phyloP scores from a whole-genome alignment of 2,888 invertebrate species.

The Taphrorychus bicolor region DNA sequence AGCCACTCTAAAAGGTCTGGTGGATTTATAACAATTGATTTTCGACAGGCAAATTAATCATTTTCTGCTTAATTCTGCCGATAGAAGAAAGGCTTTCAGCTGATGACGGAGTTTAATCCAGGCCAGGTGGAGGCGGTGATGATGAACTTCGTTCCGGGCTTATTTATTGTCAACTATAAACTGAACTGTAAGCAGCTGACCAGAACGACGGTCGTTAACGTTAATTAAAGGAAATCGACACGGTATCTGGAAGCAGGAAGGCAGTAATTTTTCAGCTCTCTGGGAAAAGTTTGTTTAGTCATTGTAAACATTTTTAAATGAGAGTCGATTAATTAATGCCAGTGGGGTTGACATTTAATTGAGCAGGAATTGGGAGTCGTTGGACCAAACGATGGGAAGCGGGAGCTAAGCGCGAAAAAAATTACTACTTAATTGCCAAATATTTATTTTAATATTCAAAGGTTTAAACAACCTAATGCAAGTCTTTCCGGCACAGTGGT shows the following conservation, averaged over 20 bases:
- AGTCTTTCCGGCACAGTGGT: too few relatives aligned
- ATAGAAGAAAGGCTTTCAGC: neutral
- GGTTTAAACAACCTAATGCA: too few relatives aligned
- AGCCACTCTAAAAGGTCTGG: constrained; percentile 43
- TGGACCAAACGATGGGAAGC: too few relatives aligned
- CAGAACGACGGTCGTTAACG: neutral
- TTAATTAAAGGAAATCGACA: too few relatives aligned
- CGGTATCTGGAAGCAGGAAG: too few relatives aligned
- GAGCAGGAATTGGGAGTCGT: too few relatives aligned
- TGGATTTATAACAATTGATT: constrained; percentile 48
- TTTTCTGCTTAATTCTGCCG: constrained; percentile 11
- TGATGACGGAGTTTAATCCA: neutral
- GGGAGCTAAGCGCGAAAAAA: too few relatives aligned
- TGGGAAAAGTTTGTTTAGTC: neutral
- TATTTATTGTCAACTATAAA: neutral
- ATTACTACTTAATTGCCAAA: too few relatives aligned
- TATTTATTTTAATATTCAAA: too few relatives aligned
- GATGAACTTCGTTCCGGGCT: neutral
- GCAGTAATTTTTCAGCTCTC: neutral
- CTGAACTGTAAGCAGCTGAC: neutral
- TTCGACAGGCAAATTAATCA: constrained; percentile 41
- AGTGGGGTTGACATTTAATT: neutral
- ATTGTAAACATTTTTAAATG: neutral
- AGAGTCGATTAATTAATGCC: neutral
- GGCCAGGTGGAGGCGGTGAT: neutral